phyloP scores from a whole-genome alignment of 2,888 invertebrate genomes.

The Acrobasis repandana region DNA sequence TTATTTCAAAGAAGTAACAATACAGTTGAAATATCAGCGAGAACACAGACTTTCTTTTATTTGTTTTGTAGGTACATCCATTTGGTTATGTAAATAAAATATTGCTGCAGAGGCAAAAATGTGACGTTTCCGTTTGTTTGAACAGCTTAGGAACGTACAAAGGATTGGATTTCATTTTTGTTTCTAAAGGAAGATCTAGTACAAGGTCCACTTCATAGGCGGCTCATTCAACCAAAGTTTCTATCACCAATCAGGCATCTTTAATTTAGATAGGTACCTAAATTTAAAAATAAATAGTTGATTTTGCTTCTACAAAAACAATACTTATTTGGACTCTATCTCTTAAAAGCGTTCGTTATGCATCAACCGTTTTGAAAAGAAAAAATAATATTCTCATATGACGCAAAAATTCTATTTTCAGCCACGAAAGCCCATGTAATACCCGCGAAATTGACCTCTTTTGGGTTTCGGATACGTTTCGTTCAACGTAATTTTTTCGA shows the following conservation, averaged over 20 bases:
- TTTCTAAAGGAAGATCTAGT: no score
- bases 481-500: constrained; percentile 22
- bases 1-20: constrained; percentile 12
- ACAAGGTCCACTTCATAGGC: no score
- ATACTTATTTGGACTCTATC: no score
- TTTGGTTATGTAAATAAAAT: constrained; percentile 19
- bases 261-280: no score
- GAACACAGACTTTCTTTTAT: constrained; percentile 11
- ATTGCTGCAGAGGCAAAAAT: background rate
- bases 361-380: background rate
- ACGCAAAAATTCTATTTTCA: background rate
- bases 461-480: constrained; percentile 15
- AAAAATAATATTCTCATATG: background rate
- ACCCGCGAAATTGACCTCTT: constrained; percentile 14
- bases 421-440: constrained; percentile 3
- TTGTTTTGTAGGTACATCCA: constrained; percentile 3
- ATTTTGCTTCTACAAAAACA: no score
- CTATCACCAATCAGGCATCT: no score
- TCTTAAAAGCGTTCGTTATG: background rate
- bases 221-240: no score
- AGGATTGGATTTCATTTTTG: background rate
- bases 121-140: background rate
- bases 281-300: no score
- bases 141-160: background rate
- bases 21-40: constrained; percentile 13